phyloP scores from a whole-genome alignment of 2,797 vertebrate species.

The Leptodactylus fallax region DNA sequence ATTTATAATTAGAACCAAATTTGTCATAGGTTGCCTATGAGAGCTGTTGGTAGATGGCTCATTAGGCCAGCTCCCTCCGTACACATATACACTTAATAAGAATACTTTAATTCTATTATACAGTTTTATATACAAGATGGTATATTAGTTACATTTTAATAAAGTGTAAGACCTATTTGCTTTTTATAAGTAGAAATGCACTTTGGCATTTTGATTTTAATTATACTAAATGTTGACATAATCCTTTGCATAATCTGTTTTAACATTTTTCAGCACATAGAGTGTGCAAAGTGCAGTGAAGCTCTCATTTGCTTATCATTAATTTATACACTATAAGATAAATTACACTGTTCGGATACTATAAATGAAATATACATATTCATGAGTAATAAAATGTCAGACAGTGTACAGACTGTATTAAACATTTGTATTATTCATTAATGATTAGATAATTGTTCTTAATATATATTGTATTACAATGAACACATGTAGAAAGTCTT shows the following conservation, averaged over 20 bases:
- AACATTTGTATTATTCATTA: slow-evolving; percentile 39
- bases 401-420: slow-evolving; percentile 6
- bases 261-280: slow-evolving; percentile 37
- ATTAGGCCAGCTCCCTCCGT: too few relatives aligned
- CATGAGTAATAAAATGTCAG: slow-evolving; percentile 54
- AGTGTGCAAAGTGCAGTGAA: slow-evolving; percentile 21
- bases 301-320: slow-evolving; percentile 49
- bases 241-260: slow-evolving; percentile 40
- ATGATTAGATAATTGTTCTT: slow-evolving; percentile 30
- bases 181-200: background rate
- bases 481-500: background rate
- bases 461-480: slow-evolving; percentile 25
- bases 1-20: too few relatives aligned
- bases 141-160: background rate
- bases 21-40: too few relatives aligned
- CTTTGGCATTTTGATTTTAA: slow-evolving; percentile 36
- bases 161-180: background rate
- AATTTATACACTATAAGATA: slow-evolving; percentile 32
- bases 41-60: too few relatives aligned
- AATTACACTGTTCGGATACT: slow-evolving; percentile 10
- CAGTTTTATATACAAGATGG: background rate
- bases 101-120: too few relatives aligned
- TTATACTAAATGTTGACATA: slow-evolving; percentile 40
- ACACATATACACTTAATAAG: too few relatives aligned
- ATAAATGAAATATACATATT: slow-evolving; percentile 54